Conservation (phyloP, 2,113 vertebrate genomes). For the Hystrix cristata region DNA sequence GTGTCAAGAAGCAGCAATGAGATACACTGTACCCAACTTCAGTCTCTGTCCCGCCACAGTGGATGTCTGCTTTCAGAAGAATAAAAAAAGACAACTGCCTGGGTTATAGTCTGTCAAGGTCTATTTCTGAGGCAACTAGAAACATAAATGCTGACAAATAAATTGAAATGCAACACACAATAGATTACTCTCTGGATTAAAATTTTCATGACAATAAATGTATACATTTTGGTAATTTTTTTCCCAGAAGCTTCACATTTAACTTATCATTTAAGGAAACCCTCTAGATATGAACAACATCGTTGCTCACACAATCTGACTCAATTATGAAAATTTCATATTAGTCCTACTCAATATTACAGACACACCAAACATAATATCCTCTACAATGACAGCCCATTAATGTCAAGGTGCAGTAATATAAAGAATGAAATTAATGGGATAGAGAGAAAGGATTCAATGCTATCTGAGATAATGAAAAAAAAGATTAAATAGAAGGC, state of each 20-base stretch:
- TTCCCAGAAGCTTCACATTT: conserved; percentile 55
- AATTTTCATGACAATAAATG: conserved; percentile 53
- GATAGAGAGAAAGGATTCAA: conserved; percentile 64
- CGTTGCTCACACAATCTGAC: not conserved
- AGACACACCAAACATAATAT: conserved; percentile 66
- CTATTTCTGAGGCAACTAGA: conserved; percentile 32
- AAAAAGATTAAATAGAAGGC: conserved; percentile 67
- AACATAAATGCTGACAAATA: conserved; percentile 26
- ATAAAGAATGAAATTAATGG: conserved; percentile 68
- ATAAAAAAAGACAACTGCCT: not conserved
- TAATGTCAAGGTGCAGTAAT: conserved; percentile 70
- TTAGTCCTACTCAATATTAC: conserved; percentile 64
- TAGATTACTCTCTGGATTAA: conserved; percentile 19
- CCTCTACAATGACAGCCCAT: conserved; percentile 64
- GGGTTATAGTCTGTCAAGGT: not conserved
- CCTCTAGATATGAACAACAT: conserved; percentile 38
- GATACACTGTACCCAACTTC: not conserved
- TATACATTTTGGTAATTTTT: conserved; percentile 35
- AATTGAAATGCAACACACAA: conserved; percentile 46
- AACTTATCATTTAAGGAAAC: conserved; percentile 62
- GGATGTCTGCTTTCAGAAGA: conserved; percentile 43
- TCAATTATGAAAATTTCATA: conserved; percentile 70
- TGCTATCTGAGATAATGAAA: conserved; percentile 72
- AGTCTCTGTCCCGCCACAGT: not conserved
- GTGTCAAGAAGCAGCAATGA: not conserved